Evolutionary conservation across 2,113 vertebrate genomes (phyloP).

Genomic region (Callopanchax toddi): DNA sequence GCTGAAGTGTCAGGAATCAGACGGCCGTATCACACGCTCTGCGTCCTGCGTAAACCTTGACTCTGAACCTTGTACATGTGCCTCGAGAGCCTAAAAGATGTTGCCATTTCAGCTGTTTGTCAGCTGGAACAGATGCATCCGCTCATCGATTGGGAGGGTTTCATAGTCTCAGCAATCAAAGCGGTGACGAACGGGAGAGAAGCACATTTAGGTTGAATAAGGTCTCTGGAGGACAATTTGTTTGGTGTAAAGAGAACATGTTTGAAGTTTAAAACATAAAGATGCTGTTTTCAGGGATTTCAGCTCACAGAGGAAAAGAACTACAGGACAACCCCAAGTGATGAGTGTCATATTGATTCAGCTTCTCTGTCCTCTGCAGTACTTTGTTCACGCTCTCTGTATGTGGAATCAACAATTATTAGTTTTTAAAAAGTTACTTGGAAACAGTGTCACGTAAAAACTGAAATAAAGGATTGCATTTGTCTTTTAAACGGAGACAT

Average conservation of each 20-base stretch:
- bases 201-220: constrained; percentile 50
- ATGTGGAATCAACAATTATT: constrained; percentile 44
- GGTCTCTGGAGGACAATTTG: constrained; percentile 51
- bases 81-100: constrained; percentile 31
- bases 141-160: constrained; percentile 23
- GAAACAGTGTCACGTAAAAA: constrained; percentile 17
- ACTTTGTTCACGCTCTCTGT: constrained; percentile 44
- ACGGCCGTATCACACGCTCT: constrained; percentile 14
- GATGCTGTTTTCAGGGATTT: constrained; percentile 48
- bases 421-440: constrained; percentile 4
- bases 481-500: constrained; percentile 10
- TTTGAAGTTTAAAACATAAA: constrained; percentile 43
- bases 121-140: constrained; percentile 36
- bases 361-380: constrained; percentile 36
- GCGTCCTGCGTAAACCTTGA: constrained; percentile 5
- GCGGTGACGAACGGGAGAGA: constrained; percentile 39
- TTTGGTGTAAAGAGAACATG: constrained; percentile 43
- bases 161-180: constrained; percentile 49
- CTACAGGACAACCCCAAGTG: constrained; percentile 39
- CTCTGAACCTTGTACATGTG: constrained; percentile 9
- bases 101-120: constrained; percentile 64
- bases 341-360: constrained; percentile 57
- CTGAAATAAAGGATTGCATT: constrained; percentile 22
- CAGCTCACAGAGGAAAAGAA: constrained; percentile 27
- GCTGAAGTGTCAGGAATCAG: constrained; percentile 29